Evolutionary conservation across 1,140 invertebrate genomes (phyloP), one percentile per base, ranked within the genome.

Genomic region (Oryzaephilus surinamensis): DNA sequence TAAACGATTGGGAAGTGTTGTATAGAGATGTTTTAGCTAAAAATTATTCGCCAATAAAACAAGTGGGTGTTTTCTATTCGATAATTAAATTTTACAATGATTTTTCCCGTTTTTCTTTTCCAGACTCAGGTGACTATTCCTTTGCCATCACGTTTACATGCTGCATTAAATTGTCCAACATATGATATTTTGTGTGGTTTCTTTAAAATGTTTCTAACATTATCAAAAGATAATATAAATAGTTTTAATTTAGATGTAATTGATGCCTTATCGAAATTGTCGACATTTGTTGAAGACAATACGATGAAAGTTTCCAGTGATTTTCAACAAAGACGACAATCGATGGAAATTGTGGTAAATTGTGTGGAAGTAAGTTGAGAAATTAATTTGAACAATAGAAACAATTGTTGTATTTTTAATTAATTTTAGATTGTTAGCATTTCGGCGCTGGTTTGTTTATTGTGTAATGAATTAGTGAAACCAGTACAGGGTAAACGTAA

Each of bases 281-380:
- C 51, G 13, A 28, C 10, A 13, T 21, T 21, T 42, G 20, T 19
- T 46, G 20, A 45, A 46, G 21, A 26, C 15, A 2, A 38, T n/a
- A 39, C 14, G 11, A 32, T 42, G n/a, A 40, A 36, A 12, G 31
- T 43, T 27, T 38, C 26, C 8, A 30, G 31, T 16, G 16, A 57
- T 45, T 50, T 50, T 32, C 24, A 43, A 7, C 44, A 49, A 34
- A 37, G 51, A 12, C 45, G 48, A 19, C 46, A 47, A 46, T 46
- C 32, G 0, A 45, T 57, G 43, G 57, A 59, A 28, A 26, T 37
- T 13, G 41, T 52, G 15, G 57, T 57, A 15, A 57, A 58, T 46
- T 35, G 29, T 32, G 48, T 54, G 7, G 56, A 58, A 41, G 56
- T 58, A 38, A 41, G 47, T 48, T 23, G 1, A n/a, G 23, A n/a